Evolutionary conservation across 2,797 vertebrate genomes (phyloP), one percentile per base, ranked within the genome.

Genomic region (Pangasius larnaudii): DNA sequence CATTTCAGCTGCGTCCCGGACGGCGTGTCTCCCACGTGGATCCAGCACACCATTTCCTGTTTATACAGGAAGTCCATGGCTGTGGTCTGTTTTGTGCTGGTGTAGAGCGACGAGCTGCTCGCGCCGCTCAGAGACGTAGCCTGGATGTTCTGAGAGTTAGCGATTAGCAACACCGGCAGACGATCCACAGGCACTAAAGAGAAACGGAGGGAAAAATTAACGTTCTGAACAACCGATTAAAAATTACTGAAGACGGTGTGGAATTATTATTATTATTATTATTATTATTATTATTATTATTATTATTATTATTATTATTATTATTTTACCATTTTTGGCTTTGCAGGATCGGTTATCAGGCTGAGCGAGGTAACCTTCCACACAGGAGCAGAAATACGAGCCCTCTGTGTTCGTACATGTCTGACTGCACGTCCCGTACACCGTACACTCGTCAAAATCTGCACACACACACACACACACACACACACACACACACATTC

Each of bases 261-360:
- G 24, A 16, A 2, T 3, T 8, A 18, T 33, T 11, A 19, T 56
- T 14, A 56, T 56, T 22, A 0, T 33, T 42, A 42, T 42, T 42
- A 42, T 42, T 42, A 42, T 42, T 42, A 42, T 42, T 5, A 42
- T 42, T 42, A 42, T 42, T 42, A 42, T 42, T 42, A 42, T 42
- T 42, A 42, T 42, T 42, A 42, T 42, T 42, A 42, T 42, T 42
- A 42, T 42, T 42, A 42, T 42, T 42, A 42, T 42, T 42, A 42
- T 39, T 39, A 39, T 36, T 0, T 89, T 89, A 98, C 98, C 98
- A 0, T 99, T 99, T 93, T 99, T 99, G 86, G 98, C 98, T 92
- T 99, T 99, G 96, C 98, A 99, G 87, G 98, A 99, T 78, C 98
- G 97, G 94, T 98, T 98, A 91, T 99, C 98, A 0, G 98, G 98